Conservation (phyloP, 2,113 vertebrate species). For the Acrocephalus kingi region DNA sequence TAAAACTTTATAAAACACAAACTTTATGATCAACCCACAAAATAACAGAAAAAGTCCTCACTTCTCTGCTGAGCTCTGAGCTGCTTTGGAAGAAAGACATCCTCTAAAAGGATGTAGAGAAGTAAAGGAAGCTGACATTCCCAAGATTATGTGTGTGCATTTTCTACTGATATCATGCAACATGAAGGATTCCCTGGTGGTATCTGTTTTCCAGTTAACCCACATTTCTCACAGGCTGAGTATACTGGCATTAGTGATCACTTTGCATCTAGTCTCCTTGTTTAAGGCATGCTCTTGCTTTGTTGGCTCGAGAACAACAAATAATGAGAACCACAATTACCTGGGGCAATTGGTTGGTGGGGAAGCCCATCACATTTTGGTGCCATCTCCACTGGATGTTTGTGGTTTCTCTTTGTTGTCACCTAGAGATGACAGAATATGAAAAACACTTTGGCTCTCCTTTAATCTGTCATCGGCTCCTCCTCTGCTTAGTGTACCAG, state of each 20-base stretch:
- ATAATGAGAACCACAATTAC: too few relatives aligned
- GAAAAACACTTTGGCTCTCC: neutral
- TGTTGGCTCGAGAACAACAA: neutral
- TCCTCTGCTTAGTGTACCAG: neutral
- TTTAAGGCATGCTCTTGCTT: neutral
- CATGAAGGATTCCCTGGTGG: fast-evolving
- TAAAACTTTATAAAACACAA: neutral
- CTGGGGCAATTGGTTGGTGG: fast-evolving
- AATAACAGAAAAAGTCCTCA: neutral
- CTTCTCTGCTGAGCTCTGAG: neutral
- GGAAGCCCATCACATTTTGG: neutral
- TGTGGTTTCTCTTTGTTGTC: neutral
- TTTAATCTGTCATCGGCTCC: neutral
- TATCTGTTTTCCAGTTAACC: neutral
- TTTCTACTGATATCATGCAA: neutral
- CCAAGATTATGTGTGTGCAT: neutral
- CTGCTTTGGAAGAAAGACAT: neutral
- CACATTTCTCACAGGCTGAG: neutral
- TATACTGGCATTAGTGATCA: neutral
- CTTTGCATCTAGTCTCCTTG: neutral
- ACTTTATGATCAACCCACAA: neutral
- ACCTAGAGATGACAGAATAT: neutral
- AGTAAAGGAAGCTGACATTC: neutral
- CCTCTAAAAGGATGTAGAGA: neutral
- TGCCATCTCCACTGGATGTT: neutral